Evolutionary conservation across 2,797 vertebrate species (phyloP).

Genomic region (Enoplosus armatus): DNA sequence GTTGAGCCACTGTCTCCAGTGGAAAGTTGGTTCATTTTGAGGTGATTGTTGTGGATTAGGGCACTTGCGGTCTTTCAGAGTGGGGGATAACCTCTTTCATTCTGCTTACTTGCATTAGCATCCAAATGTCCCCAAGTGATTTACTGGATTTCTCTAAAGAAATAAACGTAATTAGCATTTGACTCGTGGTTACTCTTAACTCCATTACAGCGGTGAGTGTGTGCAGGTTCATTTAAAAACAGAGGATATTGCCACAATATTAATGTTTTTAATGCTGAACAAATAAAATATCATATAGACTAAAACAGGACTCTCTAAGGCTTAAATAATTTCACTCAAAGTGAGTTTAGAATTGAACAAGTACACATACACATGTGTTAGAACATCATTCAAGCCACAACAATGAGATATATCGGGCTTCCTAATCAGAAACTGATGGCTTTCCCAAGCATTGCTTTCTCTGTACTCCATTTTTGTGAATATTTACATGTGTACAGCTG

Average conservation of each 20-base stretch:
- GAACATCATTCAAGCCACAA: background rate
- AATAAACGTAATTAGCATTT: conserved; percentile 63
- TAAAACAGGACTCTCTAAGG: background rate
- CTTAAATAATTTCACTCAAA: background rate
- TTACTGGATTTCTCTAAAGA: conserved; percentile 52
- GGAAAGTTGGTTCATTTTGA: conserved; percentile 77
- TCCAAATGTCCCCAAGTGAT: conserved; percentile 67
- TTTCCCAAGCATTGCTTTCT: background rate
- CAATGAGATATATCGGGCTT: background rate
- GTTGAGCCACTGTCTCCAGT: conserved; percentile 53
- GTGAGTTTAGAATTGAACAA: background rate
- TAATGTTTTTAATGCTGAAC: background rate
- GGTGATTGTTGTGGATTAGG: conserved; percentile 76
- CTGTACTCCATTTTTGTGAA: background rate
- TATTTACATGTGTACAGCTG: background rate
- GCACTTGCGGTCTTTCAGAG: conserved; percentile 49
- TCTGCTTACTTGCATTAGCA: conserved; percentile 72
- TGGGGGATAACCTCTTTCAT: conserved; percentile 52
- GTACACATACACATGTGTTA: background rate
- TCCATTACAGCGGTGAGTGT: conserved; percentile 12
- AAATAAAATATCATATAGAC: background rate
- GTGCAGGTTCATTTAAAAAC: background rate
- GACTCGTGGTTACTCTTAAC: conserved; percentile 35
- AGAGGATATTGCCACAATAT: background rate
- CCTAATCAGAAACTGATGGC: background rate